A percentile compares a stretch with the other conserved stretches of the same genome.
Conservation (phyloP, 30 jellyfish, hydroid and myxozoan genomes). For the Hydractinia symbiolongicarpus region DNA sequence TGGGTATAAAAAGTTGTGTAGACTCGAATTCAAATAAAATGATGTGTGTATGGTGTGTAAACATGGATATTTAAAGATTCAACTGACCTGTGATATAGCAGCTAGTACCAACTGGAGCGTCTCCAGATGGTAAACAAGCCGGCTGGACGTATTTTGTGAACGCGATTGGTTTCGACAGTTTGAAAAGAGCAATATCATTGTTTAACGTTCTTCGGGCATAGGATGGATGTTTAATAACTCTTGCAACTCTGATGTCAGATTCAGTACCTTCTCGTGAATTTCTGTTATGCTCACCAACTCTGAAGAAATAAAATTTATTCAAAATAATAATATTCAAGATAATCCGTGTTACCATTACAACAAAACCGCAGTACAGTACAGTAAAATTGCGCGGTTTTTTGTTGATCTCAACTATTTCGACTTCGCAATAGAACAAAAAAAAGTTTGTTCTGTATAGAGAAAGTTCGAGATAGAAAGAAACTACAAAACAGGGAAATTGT, state of each 20-base stretch:
- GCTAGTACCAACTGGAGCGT: slow-evolving; percentile 60
- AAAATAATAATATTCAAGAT: too few species aligned
- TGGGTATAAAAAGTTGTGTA: neutral
- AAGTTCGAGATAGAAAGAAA: too few species aligned
- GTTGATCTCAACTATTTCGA: too few species aligned
- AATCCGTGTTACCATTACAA: too few species aligned
- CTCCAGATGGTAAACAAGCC: slow-evolving; percentile 58
- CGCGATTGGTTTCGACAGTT: slow-evolving; percentile 37
- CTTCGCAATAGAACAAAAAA: neutral
- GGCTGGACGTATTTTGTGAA: slow-evolving; percentile 51
- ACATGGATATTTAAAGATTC: neutral
- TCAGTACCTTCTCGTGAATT: slow-evolving; percentile 35
- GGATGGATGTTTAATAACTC: slow-evolving; percentile 33
- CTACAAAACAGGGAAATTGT: too few species aligned
- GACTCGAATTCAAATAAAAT: neutral
- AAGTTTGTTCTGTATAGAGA: too few species aligned
- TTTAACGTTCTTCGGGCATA: slow-evolving; percentile 15
- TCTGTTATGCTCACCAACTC: slow-evolving; percentile 46
- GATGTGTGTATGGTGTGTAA: neutral
- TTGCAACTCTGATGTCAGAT: slow-evolving; percentile 31
- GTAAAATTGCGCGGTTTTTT: too few species aligned
- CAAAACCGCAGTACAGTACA: too few species aligned
- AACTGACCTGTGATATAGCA: slow-evolving; percentile 72
- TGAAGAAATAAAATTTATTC: neutral
- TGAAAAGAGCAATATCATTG: slow-evolving; percentile 56